Evolutionary conservation across 1,140 invertebrate genomes (phyloP).

Genomic region (Heliconius himera): DNA sequence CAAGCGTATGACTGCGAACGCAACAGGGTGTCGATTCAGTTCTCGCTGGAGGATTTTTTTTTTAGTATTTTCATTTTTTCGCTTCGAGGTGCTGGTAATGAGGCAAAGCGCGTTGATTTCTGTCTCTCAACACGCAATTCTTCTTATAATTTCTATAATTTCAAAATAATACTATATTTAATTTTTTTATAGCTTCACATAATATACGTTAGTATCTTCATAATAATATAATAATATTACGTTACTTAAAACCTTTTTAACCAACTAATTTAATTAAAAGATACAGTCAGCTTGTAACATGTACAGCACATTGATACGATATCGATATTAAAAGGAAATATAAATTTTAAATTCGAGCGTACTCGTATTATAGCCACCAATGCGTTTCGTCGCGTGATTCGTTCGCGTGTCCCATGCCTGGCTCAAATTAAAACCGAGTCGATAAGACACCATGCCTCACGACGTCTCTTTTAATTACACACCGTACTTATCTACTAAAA

Average conservation of each 20-base stretch:
- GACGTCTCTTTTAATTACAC: conserved; percentile 77
- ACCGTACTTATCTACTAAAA: conserved; percentile 47
- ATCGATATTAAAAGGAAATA: conserved; percentile 62
- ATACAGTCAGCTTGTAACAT: conserved; percentile 38
- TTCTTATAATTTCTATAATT: too few relatives aligned
- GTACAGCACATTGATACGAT: conserved; percentile 34
- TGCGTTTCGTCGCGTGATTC: conserved; percentile 67
- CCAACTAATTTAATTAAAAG: conserved; percentile 38
- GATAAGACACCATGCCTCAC: conserved; percentile 73
- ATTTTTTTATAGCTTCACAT: too few relatives aligned
- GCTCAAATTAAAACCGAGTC: conserved; percentile 73
- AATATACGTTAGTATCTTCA: too few relatives aligned
- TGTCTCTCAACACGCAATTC: too few relatives aligned
- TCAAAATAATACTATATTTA: too few relatives aligned
- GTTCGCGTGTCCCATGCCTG: conserved; percentile 70
- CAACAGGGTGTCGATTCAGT: too few relatives aligned
- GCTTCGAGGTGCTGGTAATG: too few relatives aligned
- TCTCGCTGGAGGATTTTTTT: too few relatives aligned
- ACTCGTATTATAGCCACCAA: conserved; percentile 41
- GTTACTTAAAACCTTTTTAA: neutral
- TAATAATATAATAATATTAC: too few relatives aligned
- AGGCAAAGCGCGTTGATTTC: too few relatives aligned
- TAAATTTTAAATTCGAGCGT: conserved; percentile 51
- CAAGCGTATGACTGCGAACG: too few relatives aligned
- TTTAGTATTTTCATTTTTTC: too few relatives aligned